Base-by-base conservation (phyloP, 2,113 vertebrate genomes). In the Dromaius novaehollandiae region DNA sequence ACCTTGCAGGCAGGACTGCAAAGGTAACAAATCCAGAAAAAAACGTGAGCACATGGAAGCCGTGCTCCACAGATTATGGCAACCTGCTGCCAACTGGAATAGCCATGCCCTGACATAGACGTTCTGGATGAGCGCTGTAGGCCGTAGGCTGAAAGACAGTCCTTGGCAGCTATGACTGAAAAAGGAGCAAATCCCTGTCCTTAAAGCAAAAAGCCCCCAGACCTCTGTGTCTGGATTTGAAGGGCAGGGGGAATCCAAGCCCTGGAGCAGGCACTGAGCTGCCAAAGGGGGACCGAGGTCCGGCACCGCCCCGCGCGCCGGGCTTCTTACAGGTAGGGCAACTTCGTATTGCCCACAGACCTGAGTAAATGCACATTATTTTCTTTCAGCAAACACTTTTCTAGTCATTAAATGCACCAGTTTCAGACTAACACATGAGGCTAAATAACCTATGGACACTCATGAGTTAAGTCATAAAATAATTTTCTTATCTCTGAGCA, bases 401-500 rank as follows among this genome's bases (percentile, higher is more conserved):
- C 28, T 61, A 77, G 28, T 82, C 6, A 34, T 51, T 25, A 86
- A 70, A 65, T 63, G 38, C 32, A 10, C 28, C 76, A 14, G 28
- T 89, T 93, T 88, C 66, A 88, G 25, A 86, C 20, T 64, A 82
- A 90, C 88, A 68, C 64, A 82, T 14, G 83, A 86, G 46, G n/a
- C 34, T 71, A 88, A 83, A 88, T 66, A 88, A 92, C 50, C 26
- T 50, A 56, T 0, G 22, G 36, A 63, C 58, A 86, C n/a, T 84
- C 86, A 50, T 1, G 11, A 64, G 21, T 68, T 55, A 13, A 92
- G 44, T 48, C 51, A 51, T 32, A 75, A 87, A 85, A 51, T 75
- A 64, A 44, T 79, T 76, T 82, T 69, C 74, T 90, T 96, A 94
- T 91, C 89, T 95, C 51, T 76, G 16, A 82, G 78, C 48, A 85